Evolutionary conservation across 2,888 invertebrate genomes (phyloP).

Genomic region (Eledone cirrhosa): DNA sequence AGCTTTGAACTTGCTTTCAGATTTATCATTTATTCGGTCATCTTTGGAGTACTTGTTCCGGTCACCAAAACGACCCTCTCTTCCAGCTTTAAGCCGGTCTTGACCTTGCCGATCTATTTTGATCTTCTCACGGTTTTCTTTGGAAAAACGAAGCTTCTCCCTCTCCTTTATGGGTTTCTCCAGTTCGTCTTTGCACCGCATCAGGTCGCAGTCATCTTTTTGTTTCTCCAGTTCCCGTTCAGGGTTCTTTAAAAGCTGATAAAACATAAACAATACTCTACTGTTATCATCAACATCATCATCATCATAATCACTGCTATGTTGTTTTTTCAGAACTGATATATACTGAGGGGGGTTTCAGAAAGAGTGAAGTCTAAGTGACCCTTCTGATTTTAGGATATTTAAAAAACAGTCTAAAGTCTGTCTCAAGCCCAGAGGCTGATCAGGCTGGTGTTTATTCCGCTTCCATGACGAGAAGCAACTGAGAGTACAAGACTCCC

Average conservation of each 20-base stretch:
- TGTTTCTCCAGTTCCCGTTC: constrained; percentile 20
- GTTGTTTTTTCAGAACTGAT: too few relatives aligned
- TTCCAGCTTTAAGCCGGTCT: constrained; percentile 23
- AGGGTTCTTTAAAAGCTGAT: constrained; percentile 24
- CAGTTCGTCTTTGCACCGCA: constrained; percentile 11
- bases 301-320: too few relatives aligned
- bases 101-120: constrained; percentile 23
- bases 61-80: constrained; percentile 23
- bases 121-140: constrained; percentile 26
- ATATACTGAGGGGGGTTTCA: too few relatives aligned
- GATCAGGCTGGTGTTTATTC: too few relatives aligned
- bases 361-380: too few relatives aligned
- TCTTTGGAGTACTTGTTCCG: constrained; percentile 24
- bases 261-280: not conserved
- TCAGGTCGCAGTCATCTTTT: not conserved
- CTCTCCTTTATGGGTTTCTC: constrained; percentile 24
- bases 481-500: too few relatives aligned
- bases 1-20: constrained; percentile 16
- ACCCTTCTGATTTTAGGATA: too few relatives aligned
- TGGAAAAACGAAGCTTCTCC: constrained; percentile 21
- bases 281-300: too few relatives aligned
- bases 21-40: constrained; percentile 12
- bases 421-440: too few relatives aligned
- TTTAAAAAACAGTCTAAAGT: too few relatives aligned
- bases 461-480: too few relatives aligned